Conservation (phyloP, 2,113 vertebrate species). For the Mus pahari region DNA sequence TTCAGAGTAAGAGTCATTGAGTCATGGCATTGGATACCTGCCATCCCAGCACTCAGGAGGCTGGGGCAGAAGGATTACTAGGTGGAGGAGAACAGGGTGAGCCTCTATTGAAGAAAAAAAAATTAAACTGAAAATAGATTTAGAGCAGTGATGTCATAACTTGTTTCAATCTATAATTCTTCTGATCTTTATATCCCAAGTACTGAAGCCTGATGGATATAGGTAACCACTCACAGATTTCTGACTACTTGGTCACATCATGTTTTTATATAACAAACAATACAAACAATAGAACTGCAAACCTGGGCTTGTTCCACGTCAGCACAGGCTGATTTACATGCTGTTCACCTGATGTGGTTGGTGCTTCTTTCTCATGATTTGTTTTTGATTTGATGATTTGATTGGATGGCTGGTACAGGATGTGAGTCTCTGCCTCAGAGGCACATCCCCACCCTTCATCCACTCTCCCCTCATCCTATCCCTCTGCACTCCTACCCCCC, state of each 20-base stretch:
- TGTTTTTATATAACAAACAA: slow-evolving; percentile 62
- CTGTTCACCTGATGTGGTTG: neutral
- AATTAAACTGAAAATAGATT: neutral
- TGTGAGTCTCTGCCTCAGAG: neutral
- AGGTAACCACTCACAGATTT: slow-evolving; percentile 76
- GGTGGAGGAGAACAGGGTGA: neutral
- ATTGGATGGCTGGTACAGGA: neutral
- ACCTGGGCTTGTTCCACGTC: neutral
- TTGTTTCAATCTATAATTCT: slow-evolving; percentile 80
- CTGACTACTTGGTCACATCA: slow-evolving; percentile 66
- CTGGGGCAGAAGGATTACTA: neutral
- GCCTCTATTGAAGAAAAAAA: neutral
- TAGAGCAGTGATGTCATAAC: slow-evolving; percentile 64
- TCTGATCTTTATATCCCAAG: slow-evolving; percentile 72
- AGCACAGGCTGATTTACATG: neutral
- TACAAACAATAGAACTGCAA: slow-evolving; percentile 62
- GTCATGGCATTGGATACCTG: neutral
- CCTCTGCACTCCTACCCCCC: too few species aligned
- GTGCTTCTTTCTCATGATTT: slow-evolving; percentile 36
- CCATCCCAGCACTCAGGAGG: neutral
- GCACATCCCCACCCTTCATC: too few species aligned
- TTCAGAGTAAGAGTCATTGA: slow-evolving; percentile 61
- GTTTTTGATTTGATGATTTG: neutral
- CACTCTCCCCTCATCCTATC: too few species aligned
- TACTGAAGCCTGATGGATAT: slow-evolving; percentile 64